Evolutionary conservation across 2,888 invertebrate species (phyloP).

Genomic region (Drosophila setosimentum): DNA sequence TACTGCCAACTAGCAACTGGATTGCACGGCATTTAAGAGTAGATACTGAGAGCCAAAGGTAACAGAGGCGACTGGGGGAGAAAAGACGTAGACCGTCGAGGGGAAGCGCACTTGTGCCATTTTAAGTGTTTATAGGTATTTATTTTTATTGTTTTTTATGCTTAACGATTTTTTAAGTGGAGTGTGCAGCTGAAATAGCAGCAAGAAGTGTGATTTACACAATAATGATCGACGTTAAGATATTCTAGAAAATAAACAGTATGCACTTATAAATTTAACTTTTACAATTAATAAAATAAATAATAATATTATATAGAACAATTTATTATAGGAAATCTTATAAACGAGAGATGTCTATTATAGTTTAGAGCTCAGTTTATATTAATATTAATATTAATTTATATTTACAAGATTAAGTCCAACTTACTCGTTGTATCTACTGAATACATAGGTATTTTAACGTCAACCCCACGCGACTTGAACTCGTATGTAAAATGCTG

Average conservation of each 20-base stretch:
- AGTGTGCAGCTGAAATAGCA: slow-evolving; percentile 56
- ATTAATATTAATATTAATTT: too few relatives aligned
- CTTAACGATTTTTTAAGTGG: slow-evolving; percentile 80
- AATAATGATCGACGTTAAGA: neutral
- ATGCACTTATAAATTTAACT: neutral
- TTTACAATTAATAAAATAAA: neutral
- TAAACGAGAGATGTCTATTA: neutral
- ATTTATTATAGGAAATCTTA: neutral
- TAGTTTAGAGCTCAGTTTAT: too few relatives aligned
- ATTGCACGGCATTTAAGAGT: slow-evolving; percentile 36
- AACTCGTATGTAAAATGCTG: slow-evolving; percentile 67
- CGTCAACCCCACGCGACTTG: slow-evolving; percentile 50
- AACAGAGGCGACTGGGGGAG: neutral
- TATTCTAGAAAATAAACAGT: slow-evolving; percentile 7
- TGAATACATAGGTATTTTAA: slow-evolving; percentile 21
- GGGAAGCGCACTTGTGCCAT: slow-evolving; percentile 66
- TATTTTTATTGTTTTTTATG: slow-evolving; percentile 78
- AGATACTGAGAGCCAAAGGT: slow-evolving; percentile 14
- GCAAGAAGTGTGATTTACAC: neutral
- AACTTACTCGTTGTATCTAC: slow-evolving; percentile 10
- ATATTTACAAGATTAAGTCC: neutral
- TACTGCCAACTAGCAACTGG: slow-evolving; percentile 46
- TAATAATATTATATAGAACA: neutral
- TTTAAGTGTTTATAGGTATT: slow-evolving; percentile 81
- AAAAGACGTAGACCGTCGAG: neutral